Conservation (phyloP, 1,140 invertebrate species). For the Drosophila arizonae region DNA sequence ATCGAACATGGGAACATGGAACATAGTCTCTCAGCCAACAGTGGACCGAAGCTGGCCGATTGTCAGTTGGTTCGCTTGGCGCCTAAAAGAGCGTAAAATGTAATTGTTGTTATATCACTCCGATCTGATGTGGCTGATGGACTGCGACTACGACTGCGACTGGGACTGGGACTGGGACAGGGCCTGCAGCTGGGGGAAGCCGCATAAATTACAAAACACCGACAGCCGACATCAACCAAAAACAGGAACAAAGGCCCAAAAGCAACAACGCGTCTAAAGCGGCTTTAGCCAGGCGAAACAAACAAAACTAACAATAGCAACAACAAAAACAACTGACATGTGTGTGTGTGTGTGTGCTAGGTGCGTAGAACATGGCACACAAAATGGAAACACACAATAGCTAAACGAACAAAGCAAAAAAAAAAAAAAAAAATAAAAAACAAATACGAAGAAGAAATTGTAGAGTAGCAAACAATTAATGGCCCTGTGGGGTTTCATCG, state of each 20-base stretch:
- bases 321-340: constrained; percentile 34
- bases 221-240: constrained; percentile 52
- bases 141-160: background rate
- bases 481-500: constrained; percentile 74
- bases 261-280: constrained; percentile 65
- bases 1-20: too few species aligned
- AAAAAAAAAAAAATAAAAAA: background rate
- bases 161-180: background rate
- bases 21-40: too few species aligned
- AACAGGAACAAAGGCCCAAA: constrained; percentile 47
- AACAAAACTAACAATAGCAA: constrained; percentile 65
- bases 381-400: constrained; percentile 48
- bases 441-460: constrained; percentile 19
- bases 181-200: constrained; percentile 44
- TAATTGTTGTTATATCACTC: constrained; percentile 41
- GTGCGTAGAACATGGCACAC: constrained; percentile 27
- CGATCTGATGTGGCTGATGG: constrained; percentile 15
- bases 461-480: constrained; percentile 75
- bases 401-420: constrained; percentile 37
- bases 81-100: constrained; percentile 28
- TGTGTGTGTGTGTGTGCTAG: constrained; percentile 26
- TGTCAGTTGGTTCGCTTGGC: background rate
- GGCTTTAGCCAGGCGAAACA: constrained; percentile 60
- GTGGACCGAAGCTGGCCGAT: too few species aligned
- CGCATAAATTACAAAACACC: constrained; percentile 76